Base-by-base conservation (phyloP, 2,888 invertebrate species). In the Troglohyphantes excavatus region DNA sequence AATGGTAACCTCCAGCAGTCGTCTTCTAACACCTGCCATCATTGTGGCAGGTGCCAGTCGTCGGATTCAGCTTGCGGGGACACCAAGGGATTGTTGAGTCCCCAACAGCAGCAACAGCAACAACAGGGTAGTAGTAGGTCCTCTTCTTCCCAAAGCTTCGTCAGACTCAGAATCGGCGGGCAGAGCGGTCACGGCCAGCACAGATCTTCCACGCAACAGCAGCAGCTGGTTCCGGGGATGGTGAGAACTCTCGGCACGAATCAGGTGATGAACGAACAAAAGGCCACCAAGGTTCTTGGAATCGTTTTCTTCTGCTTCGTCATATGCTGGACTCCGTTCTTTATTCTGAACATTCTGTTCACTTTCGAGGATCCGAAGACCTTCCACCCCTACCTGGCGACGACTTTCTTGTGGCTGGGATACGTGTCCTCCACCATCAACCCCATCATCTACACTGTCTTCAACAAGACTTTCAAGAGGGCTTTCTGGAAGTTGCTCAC, bases 271-370 rank as follows among this genome's bases (percentile, higher is more conserved):
- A 95, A 98, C 79, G 98, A 99, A 93, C 98, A 98, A 93, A 98
- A 98, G 93, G 99, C 99, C 0, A 98, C 98, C 13, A 98, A 98
- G 94, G 98, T 98, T 3, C 94, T 98, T 23, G 98, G 98, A 2
- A 97, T 98, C 0, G 98, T 98, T 0, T 98, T 98, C 94, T 97
- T 97, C 94, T 97, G 97, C 0, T 98, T 98, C 93, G 98, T 98
- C 33, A 96, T 98, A 68, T 95, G 98, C 53, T 98, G 98, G 98
- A 97, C 98, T n/a, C 98, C 98, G 13, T 98, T 98, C 94, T 98
- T 98, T 93, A 96, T 97, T 7, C 95, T 97, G 13, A 98, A 98
- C 93, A 95, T 98, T 93, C 94, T 98, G 91, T 96, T 97, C 17
- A 96, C 96, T 0, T 95, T 95, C 9, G 95, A 96, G 91, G 98